These are phyloP conservation scores for Brachionus manjavacas DNA, from an alignment of 1,140 invertebrate species.

Conservation along the genomic window DNA sequence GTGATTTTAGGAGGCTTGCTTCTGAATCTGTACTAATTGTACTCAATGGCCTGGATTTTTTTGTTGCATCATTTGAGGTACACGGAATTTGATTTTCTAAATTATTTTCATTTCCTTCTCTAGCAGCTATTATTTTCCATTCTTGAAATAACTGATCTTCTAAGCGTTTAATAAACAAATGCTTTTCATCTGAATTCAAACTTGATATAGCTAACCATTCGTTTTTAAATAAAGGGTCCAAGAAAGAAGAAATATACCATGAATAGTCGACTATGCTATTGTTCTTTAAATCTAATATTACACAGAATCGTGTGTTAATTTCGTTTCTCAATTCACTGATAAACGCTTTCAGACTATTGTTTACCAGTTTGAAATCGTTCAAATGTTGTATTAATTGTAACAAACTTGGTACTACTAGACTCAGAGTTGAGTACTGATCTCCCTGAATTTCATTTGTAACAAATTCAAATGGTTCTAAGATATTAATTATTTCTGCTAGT, in stretches of 20 bases:
- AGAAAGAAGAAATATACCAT: neutral
- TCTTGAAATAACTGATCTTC: neutral
- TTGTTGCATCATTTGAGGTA: neutral
- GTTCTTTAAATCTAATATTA: neutral
- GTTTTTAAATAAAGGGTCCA: neutral
- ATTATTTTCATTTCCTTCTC: neutral
- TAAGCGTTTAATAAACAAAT: neutral
- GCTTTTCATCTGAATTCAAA: neutral
- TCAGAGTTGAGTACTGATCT: no score
- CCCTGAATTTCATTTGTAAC: neutral
- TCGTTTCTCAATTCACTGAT: neutral
- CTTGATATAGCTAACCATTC: neutral
- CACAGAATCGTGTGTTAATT: neutral
- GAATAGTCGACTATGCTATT: neutral
- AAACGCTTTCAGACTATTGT: neutral
- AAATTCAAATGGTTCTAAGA: slow-evolving; percentile 9
- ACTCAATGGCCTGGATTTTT: neutral
- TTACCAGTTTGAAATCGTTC: neutral
- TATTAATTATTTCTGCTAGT: neutral
- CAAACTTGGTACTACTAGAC: no score
- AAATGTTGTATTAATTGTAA: neutral
- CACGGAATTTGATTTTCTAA: neutral
- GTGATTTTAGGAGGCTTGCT: no score
- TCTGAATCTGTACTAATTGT: neutral
- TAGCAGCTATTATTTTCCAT: neutral